Percentiles rank a stretch among this genome's conserved stretches.
Evolutionary conservation across 2,113 vertebrate species (phyloP).

Genomic region (Leptodactylus fuscus): DNA sequence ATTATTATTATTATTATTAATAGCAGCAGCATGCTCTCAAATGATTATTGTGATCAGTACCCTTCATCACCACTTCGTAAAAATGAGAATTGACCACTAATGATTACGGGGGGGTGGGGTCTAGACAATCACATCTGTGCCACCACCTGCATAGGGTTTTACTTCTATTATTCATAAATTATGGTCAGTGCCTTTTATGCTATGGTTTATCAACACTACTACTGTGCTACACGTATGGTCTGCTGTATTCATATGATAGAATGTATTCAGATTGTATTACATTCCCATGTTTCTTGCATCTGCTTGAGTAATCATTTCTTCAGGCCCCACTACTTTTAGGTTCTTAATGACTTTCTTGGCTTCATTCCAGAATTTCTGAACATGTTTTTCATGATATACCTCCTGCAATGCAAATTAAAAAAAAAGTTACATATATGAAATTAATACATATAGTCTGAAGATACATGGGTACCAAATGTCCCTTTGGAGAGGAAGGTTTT

Average conservation of each 20-base stretch:
- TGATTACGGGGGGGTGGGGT: not conserved
- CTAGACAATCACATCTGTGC: not conserved
- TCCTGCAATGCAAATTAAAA: conserved; percentile 78
- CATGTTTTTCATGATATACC: conserved; percentile 97
- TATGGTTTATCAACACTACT: not conserved
- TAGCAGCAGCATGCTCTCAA: too few species aligned
- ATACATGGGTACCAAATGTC: not conserved
- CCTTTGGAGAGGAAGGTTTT: too few species aligned
- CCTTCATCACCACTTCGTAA: not conserved
- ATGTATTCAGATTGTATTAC: conserved; percentile 72
- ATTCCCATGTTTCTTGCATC: conserved; percentile 98
- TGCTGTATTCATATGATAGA: not conserved
- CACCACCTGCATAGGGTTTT: not conserved
- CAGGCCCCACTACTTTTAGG: conserved; percentile 95
- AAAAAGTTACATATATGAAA: not conserved
- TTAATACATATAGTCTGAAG: not conserved
- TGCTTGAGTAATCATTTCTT: conserved; percentile 92
- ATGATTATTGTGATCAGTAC: too few species aligned
- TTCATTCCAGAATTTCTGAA: conserved; percentile 92
- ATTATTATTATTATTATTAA: too few species aligned
- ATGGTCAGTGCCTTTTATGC: not conserved
- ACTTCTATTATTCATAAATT: not conserved
- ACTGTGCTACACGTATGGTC: not conserved
- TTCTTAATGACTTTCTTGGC: conserved; percentile 81
- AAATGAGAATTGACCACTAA: not conserved